These are phyloP conservation scores for Orussus abietinus DNA, from an alignment of 1,140 invertebrate genomes.

Conservation along the genomic window DNA sequence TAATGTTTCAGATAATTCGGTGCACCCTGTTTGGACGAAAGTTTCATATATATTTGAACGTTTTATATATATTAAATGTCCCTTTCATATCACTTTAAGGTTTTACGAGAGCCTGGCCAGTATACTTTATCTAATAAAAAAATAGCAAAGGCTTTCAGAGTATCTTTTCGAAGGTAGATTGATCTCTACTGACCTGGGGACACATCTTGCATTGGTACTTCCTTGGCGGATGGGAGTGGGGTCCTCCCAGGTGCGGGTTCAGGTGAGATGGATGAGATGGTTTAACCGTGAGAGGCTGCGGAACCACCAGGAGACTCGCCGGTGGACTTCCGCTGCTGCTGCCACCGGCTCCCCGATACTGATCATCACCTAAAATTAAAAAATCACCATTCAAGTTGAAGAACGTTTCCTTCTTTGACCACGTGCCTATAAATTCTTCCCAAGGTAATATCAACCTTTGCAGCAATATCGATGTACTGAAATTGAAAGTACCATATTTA, in stretches of 20 bases:
- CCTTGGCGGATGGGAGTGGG: conserved; percentile 55
- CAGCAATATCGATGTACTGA: too few species aligned
- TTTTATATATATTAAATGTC: too few species aligned
- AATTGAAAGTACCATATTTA: too few species aligned
- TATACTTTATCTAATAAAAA: too few species aligned
- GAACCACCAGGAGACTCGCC: conserved; percentile 75
- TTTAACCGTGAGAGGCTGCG: conserved; percentile 80
- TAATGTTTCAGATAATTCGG: too few species aligned
- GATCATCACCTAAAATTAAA: conserved; percentile 47
- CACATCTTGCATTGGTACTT: conserved; percentile 99
- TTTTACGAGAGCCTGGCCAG: too few species aligned
- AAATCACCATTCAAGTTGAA: conserved; percentile 3
- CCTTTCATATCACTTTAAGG: too few species aligned
- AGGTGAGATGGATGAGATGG: conserved; percentile 49
- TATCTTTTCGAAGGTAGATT: too few species aligned
- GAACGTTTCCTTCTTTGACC: background rate
- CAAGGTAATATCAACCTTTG: too few species aligned
- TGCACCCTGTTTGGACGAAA: too few species aligned
- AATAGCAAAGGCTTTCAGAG: too few species aligned
- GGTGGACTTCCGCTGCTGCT: conserved; percentile 53
- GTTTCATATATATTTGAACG: too few species aligned
- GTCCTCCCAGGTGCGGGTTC: conserved; percentile 48
- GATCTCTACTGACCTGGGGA: conserved; percentile 77
- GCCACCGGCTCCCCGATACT: conserved; percentile 54
- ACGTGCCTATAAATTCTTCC: background rate